Percentiles rank a stretch among this genome's conserved stretches.
Conservation (phyloP, 2,113 vertebrate genomes). For the Gymnarchus niloticus region DNA sequence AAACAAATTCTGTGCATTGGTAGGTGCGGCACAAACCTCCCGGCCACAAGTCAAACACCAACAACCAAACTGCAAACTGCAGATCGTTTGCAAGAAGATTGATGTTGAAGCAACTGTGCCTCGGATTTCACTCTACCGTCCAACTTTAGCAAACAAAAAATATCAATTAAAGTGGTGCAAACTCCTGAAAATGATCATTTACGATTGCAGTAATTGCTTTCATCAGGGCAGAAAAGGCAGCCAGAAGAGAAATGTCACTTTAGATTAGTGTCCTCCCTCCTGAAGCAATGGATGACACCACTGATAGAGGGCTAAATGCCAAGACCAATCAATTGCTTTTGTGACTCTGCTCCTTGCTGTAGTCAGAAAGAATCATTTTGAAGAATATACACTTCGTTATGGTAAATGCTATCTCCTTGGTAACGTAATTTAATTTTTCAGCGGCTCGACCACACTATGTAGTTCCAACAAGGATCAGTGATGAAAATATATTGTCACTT, state of each 20-base stretch:
- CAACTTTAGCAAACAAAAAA: conserved; percentile 75
- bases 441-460: conserved; percentile 76
- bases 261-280: conserved; percentile 93
- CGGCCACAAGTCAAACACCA: conserved; percentile 8
- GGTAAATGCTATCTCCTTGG: conserved; percentile 90
- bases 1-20: not conserved
- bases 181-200: conserved; percentile 85
- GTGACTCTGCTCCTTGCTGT: conserved; percentile 77
- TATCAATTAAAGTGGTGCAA: conserved; percentile 80
- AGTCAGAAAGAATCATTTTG: conserved; percentile 82
- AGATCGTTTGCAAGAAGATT: conserved; percentile 56
- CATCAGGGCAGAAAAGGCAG: conserved; percentile 88
- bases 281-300: conserved; percentile 94
- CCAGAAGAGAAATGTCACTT: conserved; percentile 99
- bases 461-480: conserved; percentile 76
- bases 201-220: conserved; percentile 92
- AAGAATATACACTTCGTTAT: conserved; percentile 86
- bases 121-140: conserved; percentile 73
- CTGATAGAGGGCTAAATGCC: conserved; percentile 91
- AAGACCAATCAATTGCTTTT: conserved; percentile 96
- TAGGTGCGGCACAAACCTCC: not conserved
- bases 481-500: conserved; percentile 75
- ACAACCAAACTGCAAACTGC: not conserved
- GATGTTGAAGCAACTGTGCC: conserved; percentile 65
- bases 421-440: conserved; percentile 89